These are phyloP conservation scores for Chironomus tepperi DNA, from an alignment of 1,140 invertebrate genomes.

Conservation along the genomic window DNA sequence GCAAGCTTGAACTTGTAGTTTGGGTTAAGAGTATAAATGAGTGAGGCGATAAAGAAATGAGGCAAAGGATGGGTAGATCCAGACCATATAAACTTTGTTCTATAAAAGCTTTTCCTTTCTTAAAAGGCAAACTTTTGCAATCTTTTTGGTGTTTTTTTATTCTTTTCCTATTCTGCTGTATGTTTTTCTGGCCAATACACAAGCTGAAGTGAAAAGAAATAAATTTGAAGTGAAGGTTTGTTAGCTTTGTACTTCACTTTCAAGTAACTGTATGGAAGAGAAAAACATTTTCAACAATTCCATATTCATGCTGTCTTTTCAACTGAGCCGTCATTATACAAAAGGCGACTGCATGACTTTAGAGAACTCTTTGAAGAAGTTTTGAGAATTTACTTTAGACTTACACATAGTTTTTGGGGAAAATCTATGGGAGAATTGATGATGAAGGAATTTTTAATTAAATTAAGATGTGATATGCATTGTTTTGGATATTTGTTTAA, in stretches of 20 bases:
- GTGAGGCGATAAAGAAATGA: no score
- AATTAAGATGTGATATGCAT: no score
- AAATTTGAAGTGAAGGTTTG: neutral
- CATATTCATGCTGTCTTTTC: neutral
- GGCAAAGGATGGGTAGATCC: neutral
- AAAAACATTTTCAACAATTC: neutral
- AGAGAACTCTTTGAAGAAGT: neutral
- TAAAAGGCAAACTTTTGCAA: conserved; percentile 16
- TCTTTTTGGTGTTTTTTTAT: conserved; percentile 16
- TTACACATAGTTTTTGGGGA: no score
- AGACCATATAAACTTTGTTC: conserved; percentile 16
- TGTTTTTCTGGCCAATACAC: neutral
- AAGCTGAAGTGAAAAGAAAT: neutral
- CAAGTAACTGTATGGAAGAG: neutral
- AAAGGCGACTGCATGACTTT: neutral
- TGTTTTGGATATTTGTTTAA: no score
- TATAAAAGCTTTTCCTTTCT: neutral
- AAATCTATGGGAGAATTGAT: no score
- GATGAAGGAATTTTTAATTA: no score
- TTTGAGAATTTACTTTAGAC: no score
- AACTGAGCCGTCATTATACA: neutral
- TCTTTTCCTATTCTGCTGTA: neutral
- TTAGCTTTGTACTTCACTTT: conserved; percentile 2
- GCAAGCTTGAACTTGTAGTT: neutral
- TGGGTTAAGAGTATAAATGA: neutral